A percentile compares a stretch with the other conserved stretches of the same genome.
Conservation (phyloP, 2,888 invertebrate species). For the Amitus sp. region DNA sequence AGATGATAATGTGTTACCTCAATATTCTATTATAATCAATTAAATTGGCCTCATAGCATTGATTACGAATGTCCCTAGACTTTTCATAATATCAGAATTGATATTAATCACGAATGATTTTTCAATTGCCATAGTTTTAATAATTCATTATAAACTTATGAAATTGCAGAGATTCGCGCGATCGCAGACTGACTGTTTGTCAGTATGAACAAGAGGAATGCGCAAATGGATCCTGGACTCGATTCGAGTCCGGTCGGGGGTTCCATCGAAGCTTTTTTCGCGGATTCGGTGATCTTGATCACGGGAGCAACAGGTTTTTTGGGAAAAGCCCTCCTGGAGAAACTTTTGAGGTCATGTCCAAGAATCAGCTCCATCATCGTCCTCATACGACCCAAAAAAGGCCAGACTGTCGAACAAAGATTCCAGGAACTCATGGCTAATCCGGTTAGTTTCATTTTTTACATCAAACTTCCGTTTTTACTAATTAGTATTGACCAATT, state of each 20-base stretch:
- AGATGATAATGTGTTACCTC: no score
- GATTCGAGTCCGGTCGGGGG: constrained; percentile 44
- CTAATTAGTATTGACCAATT: no score
- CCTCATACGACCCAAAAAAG: constrained; percentile 82
- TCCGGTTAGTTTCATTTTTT: constrained; percentile 69
- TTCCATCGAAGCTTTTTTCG: constrained; percentile 67
- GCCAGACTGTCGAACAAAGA: constrained; percentile 75
- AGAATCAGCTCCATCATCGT: constrained; percentile 81
- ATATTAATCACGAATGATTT: no score
- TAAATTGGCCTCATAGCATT: no score
- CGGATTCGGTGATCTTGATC: constrained; percentile 68
- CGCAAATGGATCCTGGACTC: constrained; percentile 48
- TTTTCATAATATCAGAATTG: no score
- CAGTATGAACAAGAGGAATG: constrained; percentile 56
- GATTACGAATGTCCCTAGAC: no score
- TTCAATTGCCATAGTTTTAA: no score
- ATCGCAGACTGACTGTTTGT: constrained; percentile 28
- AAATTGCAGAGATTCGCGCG: constrained; percentile 33
- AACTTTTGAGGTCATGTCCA: constrained; percentile 86
- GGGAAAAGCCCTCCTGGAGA: constrained; percentile 93
- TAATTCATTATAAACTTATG: no score
- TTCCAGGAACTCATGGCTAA: constrained; percentile 80
- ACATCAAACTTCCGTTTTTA: no score
- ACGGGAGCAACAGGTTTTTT: constrained; percentile 88
- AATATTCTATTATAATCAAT: no score